Evolutionary conservation across 2,797 vertebrate genomes (phyloP).

Genomic region (Trachops cirrhosus): DNA sequence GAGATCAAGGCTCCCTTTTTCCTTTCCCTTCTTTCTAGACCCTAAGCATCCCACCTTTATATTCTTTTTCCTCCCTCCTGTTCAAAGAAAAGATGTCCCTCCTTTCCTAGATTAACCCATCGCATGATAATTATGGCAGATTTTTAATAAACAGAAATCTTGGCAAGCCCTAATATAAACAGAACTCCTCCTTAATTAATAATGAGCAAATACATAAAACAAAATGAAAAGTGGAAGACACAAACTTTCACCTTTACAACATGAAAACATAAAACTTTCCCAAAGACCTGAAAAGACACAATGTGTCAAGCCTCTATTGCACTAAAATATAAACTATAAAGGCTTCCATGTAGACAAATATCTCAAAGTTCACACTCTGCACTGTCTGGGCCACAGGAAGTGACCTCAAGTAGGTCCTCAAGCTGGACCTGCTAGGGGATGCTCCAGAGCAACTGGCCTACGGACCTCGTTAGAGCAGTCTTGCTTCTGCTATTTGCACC

Average conservation of each 20-base stretch:
- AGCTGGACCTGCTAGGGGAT: not conserved
- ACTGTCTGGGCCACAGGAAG: not conserved
- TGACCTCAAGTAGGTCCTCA: not conserved
- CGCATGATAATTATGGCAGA: not conserved
- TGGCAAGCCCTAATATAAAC: not conserved
- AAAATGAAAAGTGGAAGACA: slow-evolving; percentile 2
- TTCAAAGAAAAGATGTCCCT: not conserved
- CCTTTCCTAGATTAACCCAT: not conserved
- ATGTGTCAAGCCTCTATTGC: not conserved
- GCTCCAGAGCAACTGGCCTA: not conserved
- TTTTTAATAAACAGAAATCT: slow-evolving; percentile 33
- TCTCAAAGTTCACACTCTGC: not conserved
- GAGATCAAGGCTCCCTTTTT: slow-evolving; percentile 7
- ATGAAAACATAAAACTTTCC: not conserved
- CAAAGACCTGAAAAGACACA: not conserved
- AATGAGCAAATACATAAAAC: not conserved
- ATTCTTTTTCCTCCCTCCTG: not conserved
- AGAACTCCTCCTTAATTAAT: not conserved
- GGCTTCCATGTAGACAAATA: not conserved
- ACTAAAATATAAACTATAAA: not conserved
- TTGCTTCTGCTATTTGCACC: not conserved
- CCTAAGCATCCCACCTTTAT: not conserved
- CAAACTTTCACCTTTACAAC: not conserved
- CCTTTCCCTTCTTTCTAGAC: not conserved
- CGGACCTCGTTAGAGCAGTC: not conserved